phyloP scores from a whole-genome alignment of 2,888 invertebrate species.

The Caenorhabditis imperialis region DNA sequence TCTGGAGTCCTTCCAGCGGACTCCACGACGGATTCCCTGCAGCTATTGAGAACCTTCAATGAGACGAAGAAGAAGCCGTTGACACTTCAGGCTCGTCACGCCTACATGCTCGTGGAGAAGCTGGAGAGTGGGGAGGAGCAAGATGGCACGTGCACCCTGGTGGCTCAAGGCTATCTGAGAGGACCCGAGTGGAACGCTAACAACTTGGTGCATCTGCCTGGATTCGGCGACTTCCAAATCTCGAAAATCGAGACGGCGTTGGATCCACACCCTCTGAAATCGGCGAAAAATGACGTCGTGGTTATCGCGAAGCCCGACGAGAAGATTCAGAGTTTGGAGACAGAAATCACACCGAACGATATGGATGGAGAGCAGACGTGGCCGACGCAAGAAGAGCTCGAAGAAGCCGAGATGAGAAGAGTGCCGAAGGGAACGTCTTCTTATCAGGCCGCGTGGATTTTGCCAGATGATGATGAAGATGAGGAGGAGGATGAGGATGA shows the following conservation, averaged over 20 bases:
- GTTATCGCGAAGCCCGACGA: constrained; percentile 64
- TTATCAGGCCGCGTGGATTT: constrained; percentile 90
- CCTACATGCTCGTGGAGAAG: constrained; percentile 89
- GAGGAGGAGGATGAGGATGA: constrained; percentile 64
- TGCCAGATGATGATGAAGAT: constrained; percentile 78
- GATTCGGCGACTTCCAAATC: constrained; percentile 94
- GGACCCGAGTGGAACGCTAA: constrained; percentile 90
- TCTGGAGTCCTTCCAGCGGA: constrained; percentile 83
- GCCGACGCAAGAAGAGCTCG: constrained; percentile 93
- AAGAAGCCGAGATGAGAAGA: constrained; percentile 82
- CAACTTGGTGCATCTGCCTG: constrained; percentile 90
- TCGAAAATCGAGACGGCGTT: constrained; percentile 79
- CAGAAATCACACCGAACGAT: constrained; percentile 83
- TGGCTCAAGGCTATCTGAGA: constrained; percentile 89
- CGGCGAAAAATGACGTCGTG: constrained; percentile 11
- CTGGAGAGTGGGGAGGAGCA: constrained; percentile 82
- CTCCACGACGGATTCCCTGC: constrained; percentile 83
- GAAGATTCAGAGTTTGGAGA: constrained; percentile 83
- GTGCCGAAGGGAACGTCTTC: constrained; percentile 96
- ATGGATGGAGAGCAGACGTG: constrained; percentile 97
- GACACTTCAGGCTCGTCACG: constrained; percentile 86
- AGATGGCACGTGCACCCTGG: constrained; percentile 71
- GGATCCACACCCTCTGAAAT: constrained; percentile 63
- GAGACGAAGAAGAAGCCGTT: constrained; percentile 87
- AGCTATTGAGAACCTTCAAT: constrained; percentile 86